Conservation (phyloP, 2,888 invertebrate genomes). For the Busseola fusca region DNA sequence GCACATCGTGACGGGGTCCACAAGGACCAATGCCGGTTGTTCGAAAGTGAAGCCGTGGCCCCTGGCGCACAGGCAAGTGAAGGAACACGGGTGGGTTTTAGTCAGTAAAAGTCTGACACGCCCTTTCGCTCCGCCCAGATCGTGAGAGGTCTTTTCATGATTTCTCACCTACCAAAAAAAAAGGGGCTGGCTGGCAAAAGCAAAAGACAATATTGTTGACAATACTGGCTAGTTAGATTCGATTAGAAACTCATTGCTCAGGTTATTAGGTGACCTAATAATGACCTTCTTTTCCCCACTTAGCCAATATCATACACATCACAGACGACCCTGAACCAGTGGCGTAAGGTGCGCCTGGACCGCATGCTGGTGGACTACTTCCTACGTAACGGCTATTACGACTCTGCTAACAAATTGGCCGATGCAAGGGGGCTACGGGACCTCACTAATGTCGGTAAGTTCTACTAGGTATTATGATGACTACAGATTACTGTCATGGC, state of each 20-base stretch:
- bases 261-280: neutral
- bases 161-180: too few relatives aligned
- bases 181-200: too few relatives aligned
- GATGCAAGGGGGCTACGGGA: conserved; percentile 94
- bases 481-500: too few relatives aligned
- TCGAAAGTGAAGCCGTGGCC: too few relatives aligned
- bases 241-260: neutral
- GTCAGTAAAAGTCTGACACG: too few relatives aligned
- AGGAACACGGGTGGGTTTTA: too few relatives aligned
- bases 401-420: conserved; percentile 96
- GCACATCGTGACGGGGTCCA: too few relatives aligned
- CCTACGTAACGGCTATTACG: conserved; percentile 97
- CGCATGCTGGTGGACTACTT: conserved; percentile 99
- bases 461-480: neutral
- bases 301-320: conserved; percentile 40
- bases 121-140: too few relatives aligned
- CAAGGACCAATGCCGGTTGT: too few relatives aligned
- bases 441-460: conserved; percentile 95
- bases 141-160: too few relatives aligned
- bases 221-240: neutral
- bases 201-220: neutral
- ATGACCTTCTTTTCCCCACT: neutral
- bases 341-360: conserved; percentile 96
- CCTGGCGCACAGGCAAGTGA: too few relatives aligned
- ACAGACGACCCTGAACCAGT: conserved; percentile 91